Percentiles rank a stretch among this genome's conserved stretches.
Evolutionary conservation across 1,140 invertebrate species (phyloP).

Genomic region (Trachymyrmex septentrionalis): DNA sequence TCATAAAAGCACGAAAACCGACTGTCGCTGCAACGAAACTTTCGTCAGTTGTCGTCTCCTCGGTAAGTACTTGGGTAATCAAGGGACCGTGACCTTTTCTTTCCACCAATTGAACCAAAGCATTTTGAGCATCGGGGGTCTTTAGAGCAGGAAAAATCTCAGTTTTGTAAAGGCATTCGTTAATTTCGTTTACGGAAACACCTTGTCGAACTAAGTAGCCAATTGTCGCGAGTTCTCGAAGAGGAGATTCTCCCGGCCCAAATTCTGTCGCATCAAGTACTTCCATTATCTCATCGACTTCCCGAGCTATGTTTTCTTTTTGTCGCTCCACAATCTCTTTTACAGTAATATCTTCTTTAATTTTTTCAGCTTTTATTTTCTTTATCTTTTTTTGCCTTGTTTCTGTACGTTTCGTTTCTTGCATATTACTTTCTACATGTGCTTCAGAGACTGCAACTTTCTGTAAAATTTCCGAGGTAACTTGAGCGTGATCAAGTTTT

Average conservation of each 20-base stretch:
- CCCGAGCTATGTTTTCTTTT: constrained; percentile 89
- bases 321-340: constrained; percentile 88
- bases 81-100: constrained; percentile 92
- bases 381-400: constrained; percentile 80
- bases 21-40: constrained; percentile 91
- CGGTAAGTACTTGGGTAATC: constrained; percentile 92
- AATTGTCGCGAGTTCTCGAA: constrained; percentile 93
- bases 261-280: constrained; percentile 92
- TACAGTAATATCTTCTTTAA: constrained; percentile 84
- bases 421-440: constrained; percentile 82
- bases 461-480: constrained; percentile 82
- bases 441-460: constrained; percentile 85
- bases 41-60: constrained; percentile 92
- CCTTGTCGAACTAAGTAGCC: constrained; percentile 92
- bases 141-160: constrained; percentile 92
- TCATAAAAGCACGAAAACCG: constrained; percentile 94
- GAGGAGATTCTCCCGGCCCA: constrained; percentile 91
- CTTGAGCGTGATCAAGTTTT: constrained; percentile 75
- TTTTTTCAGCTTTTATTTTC: constrained; percentile 84
- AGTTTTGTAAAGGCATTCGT: constrained; percentile 90
- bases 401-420: constrained; percentile 84
- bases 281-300: constrained; percentile 92
- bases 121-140: constrained; percentile 92
- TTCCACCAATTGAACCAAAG: constrained; percentile 93
- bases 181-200: constrained; percentile 92